Evolutionary conservation across 2,888 invertebrate species (phyloP).

Genomic region (Coleophora deauratella): DNA sequence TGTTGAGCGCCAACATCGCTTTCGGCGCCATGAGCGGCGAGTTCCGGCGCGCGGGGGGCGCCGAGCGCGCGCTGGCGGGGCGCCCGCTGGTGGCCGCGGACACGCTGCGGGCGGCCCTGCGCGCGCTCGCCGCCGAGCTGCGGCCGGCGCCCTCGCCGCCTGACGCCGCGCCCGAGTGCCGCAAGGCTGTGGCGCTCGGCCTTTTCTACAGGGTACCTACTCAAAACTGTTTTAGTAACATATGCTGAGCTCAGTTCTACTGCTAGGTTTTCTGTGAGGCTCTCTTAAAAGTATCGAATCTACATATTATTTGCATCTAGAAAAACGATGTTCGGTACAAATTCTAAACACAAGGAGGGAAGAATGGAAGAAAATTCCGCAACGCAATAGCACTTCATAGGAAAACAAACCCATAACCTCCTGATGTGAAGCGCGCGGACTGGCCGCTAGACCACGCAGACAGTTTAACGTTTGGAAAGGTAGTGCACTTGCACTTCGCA

Average conservation of each 20-base stretch:
- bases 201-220: conserved; percentile 55
- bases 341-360: too few species aligned
- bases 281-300: neutral
- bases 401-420: too few species aligned
- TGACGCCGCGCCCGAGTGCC: conserved; percentile 71
- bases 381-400: too few species aligned
- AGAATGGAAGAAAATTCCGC: too few species aligned
- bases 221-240: neutral
- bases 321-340: too few species aligned
- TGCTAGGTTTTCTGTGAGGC: neutral
- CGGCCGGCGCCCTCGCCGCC: conserved; percentile 45
- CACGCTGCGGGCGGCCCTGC: neutral
- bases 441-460: too few species aligned
- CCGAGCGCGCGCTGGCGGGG: conserved; percentile 66
- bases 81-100: neutral
- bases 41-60: conserved; percentile 72
- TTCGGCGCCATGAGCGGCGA: conserved; percentile 77
- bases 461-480: too few species aligned
- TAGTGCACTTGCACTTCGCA: too few species aligned
- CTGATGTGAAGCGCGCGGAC: too few species aligned
- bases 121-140: conserved; percentile 31
- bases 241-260: conserved; percentile 4
- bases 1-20: conserved; percentile 72
- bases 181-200: conserved; percentile 71
- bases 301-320: too few species aligned